Evolutionary conservation across 2,888 invertebrate species (phyloP).

Genomic region (Sphecodes monilicornis): DNA sequence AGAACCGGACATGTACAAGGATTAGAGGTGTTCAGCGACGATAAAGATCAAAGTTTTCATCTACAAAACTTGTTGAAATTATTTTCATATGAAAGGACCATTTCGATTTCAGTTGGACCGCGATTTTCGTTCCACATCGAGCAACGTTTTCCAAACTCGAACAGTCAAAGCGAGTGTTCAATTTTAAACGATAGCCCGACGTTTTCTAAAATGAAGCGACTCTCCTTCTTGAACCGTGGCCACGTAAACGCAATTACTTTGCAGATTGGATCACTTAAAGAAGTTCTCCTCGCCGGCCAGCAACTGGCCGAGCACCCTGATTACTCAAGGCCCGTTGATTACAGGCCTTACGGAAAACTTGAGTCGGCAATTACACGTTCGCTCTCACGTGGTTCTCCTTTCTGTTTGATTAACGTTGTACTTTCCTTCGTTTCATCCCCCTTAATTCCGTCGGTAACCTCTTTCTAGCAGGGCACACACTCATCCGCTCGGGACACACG

Average conservation of each 20-base stretch:
- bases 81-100: neutral
- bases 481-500: slow-evolving; percentile 10
- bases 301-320: slow-evolving; percentile 61
- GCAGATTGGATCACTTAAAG: slow-evolving; percentile 40
- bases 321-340: slow-evolving; percentile 73
- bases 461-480: slow-evolving; percentile 7
- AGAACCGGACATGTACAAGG: too few relatives aligned
- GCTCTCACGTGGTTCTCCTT: slow-evolving; percentile 45
- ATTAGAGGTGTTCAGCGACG: too few relatives aligned
- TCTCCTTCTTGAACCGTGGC: neutral
- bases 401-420: slow-evolving; percentile 64
- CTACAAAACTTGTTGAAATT: neutral
- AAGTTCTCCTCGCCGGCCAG: slow-evolving; percentile 46
- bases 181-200: neutral
- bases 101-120: neutral
- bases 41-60: neutral
- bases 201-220: neutral
- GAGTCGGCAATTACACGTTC: slow-evolving; percentile 59
- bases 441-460: slow-evolving; percentile 33
- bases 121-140: neutral
- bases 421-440: slow-evolving; percentile 24
- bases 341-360: slow-evolving; percentile 55
- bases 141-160: neutral
- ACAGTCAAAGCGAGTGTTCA: neutral
- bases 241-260: slow-evolving; percentile 35